phyloP scores from a whole-genome alignment of 2,888 invertebrate genomes.

The Sesia bembeciformis region DNA sequence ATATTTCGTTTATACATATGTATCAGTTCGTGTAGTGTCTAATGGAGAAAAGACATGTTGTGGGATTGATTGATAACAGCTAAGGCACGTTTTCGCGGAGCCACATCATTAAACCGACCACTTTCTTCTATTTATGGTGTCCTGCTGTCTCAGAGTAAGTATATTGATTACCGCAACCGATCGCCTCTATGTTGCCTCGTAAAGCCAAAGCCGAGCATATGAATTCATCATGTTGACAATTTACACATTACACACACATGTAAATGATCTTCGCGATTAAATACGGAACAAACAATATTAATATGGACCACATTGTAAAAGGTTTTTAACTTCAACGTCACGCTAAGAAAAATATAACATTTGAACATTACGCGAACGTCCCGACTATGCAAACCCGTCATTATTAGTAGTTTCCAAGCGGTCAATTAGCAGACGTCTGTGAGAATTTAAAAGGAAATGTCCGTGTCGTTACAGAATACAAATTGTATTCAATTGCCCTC shows the following conservation, averaged over 20 bases:
- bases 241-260: constrained; percentile 24
- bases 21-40: neutral
- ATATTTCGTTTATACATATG: neutral
- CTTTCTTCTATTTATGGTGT: constrained; percentile 62
- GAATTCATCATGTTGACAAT: constrained; percentile 36
- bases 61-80: constrained; percentile 47
- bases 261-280: constrained; percentile 2
- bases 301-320: neutral
- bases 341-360: neutral
- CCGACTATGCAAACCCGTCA: neutral
- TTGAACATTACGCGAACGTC: neutral
- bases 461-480: no score
- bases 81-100: constrained; percentile 43
- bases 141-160: constrained; percentile 45
- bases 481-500: no score
- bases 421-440: neutral
- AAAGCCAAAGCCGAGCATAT: constrained; percentile 13
- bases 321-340: neutral
- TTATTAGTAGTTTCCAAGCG: neutral
- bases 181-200: constrained; percentile 12
- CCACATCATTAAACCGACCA: constrained; percentile 49
- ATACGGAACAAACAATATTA: neutral
- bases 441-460: neutral
- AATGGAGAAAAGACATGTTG: neutral
- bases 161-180: constrained; percentile 57